A percentile compares a stretch with the other conserved stretches of the same genome.
Conservation (phyloP, 2,113 vertebrate species). For the Laterallus jamaicensis region DNA sequence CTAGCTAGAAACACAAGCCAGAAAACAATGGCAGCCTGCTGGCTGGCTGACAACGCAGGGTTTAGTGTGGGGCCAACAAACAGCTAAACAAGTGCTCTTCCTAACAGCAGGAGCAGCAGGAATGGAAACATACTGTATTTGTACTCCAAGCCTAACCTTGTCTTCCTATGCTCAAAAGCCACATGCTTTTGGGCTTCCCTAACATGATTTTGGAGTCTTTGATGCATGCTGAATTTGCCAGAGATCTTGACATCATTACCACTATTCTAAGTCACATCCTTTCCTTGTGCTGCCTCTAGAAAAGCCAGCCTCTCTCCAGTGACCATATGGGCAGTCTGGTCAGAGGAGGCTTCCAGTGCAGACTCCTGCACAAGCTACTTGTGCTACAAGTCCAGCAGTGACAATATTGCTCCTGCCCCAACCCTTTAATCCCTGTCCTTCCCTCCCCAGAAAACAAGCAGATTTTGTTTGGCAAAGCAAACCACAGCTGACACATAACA, state of each 20-base stretch:
- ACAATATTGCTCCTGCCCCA: neutral
- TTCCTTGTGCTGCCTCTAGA: neutral
- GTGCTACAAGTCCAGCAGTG: neutral
- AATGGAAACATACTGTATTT: neutral
- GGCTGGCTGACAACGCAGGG: neutral
- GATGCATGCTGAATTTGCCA: neutral
- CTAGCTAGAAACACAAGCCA: neutral
- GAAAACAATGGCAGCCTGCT: rapidly evolving
- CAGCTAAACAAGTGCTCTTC: neutral
- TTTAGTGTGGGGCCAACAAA: neutral
- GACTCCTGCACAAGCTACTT: neutral
- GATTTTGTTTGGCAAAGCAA: neutral
- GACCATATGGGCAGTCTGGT: neutral
- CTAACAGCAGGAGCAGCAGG: neutral
- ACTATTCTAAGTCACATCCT: neutral
- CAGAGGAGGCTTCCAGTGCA: neutral
- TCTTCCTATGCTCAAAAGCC: neutral
- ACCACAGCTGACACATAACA: neutral
- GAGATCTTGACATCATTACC: neutral
- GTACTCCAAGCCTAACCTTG: neutral
- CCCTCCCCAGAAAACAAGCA: neutral
- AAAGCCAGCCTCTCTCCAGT: neutral
- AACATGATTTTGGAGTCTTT: neutral
- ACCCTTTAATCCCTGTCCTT: neutral
- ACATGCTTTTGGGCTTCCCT: neutral